Evolutionary conservation across 2,113 vertebrate genomes (phyloP).

Genomic region (Zingel zingel): DNA sequence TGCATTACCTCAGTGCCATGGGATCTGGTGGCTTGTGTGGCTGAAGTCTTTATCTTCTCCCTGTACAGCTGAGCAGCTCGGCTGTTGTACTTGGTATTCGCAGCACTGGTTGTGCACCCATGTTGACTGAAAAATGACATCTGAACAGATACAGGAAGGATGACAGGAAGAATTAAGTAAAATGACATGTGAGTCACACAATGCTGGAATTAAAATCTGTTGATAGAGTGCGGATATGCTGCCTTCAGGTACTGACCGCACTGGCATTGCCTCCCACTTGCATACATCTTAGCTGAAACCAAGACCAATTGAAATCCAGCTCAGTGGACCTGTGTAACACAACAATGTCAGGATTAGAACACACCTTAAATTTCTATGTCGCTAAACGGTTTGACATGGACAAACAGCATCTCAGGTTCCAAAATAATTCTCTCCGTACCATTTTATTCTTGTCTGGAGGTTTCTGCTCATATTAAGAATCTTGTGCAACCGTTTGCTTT

Average conservation of each 20-base stretch:
- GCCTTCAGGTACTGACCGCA: constrained; percentile 86
- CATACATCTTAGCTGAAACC: constrained; percentile 98
- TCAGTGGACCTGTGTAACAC: constrained; percentile 90
- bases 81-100: constrained; percentile 94
- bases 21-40: constrained; percentile 89
- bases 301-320: constrained; percentile 97
- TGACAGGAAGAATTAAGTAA: not conserved
- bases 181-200: not conserved
- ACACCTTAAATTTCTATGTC: not conserved
- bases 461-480: not conserved
- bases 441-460: not conserved
- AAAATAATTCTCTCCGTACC: constrained; percentile 14
- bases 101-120: constrained; percentile 87
- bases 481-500: not conserved
- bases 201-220: not conserved
- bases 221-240: not conserved
- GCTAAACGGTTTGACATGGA: not conserved
- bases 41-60: constrained; percentile 90
- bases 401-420: not conserved
- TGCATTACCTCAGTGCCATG: constrained; percentile 91
- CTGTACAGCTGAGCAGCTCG: constrained; percentile 91
- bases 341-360: not conserved
- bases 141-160: constrained; percentile 71
- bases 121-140: constrained; percentile 92
- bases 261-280: constrained; percentile 96